These are phyloP conservation scores for Andrena minutula DNA, from an alignment of 2,888 invertebrate species.

Conservation along the genomic window DNA sequence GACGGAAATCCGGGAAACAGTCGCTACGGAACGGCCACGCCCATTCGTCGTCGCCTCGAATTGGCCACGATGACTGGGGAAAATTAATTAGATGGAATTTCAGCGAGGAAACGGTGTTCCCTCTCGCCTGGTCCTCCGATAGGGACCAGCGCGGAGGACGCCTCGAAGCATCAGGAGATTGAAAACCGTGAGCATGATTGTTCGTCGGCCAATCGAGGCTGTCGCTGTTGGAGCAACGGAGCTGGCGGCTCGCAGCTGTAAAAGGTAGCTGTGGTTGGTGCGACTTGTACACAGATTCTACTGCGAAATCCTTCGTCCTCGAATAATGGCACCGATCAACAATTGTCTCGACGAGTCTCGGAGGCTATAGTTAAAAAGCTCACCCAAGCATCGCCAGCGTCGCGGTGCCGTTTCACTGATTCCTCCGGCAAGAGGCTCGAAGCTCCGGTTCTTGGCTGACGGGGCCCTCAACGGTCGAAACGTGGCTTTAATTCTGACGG, in stretches of 20 bases:
- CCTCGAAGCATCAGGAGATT: slow-evolving; percentile 2
- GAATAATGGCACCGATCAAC: not conserved
- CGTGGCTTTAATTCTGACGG: slow-evolving; percentile 61
- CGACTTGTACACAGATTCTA: too few species aligned
- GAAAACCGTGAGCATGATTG: not conserved
- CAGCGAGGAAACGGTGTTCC: slow-evolving; percentile 57
- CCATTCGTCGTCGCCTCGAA: slow-evolving; percentile 76
- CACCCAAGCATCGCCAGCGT: not conserved
- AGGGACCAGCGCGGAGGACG: not conserved
- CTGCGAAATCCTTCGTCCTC: not conserved
- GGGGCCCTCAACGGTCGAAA: slow-evolving; percentile 32
- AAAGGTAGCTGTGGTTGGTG: too few species aligned
- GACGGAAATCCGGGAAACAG: slow-evolving; percentile 57
- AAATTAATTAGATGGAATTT: slow-evolving; percentile 81
- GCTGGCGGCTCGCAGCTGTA: too few species aligned
- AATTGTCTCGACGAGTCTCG: not conserved
- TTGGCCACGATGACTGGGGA: slow-evolving; percentile 74
- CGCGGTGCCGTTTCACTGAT: slow-evolving; percentile 22
- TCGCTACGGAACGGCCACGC: slow-evolving; percentile 70
- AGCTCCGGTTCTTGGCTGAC: slow-evolving; percentile 10
- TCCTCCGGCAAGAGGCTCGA: slow-evolving; percentile 48
- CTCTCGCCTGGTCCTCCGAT: slow-evolving; percentile 31
- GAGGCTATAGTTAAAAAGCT: not conserved
- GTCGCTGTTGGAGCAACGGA: too few species aligned
- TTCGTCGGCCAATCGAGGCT: too few species aligned